These are phyloP conservation scores for Apis florea DNA, from an alignment of 1,140 invertebrate species.

Conservation along the genomic window DNA sequence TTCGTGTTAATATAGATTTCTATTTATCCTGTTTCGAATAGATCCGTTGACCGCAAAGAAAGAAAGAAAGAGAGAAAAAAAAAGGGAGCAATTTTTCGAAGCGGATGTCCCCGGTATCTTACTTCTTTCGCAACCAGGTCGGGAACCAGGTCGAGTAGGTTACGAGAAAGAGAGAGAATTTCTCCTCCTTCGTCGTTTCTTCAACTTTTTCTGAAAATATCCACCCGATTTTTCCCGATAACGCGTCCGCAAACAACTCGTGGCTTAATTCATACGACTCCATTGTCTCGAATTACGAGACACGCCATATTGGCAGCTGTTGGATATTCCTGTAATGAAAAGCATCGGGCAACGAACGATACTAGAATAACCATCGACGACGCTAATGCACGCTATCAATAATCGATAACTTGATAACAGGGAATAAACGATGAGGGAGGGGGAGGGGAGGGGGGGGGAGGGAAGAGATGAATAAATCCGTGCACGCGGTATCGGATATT, in stretches of 20 bases:
- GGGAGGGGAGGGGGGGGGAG: too few relatives aligned
- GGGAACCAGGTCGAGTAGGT: neutral
- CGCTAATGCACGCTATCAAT: constrained; percentile 3
- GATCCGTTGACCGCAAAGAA: neutral
- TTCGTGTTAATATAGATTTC: neutral
- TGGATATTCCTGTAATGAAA: constrained; percentile 9
- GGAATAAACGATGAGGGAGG: neutral
- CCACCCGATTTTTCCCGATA: neutral
- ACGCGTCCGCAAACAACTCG: neutral
- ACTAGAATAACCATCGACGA: constrained; percentile 1
- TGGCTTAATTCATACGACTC: neutral
- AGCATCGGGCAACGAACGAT: neutral
- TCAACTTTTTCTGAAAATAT: neutral
- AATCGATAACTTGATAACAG: constrained; percentile 28
- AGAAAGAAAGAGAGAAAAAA: neutral
- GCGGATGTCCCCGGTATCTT: neutral
- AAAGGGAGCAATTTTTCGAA: neutral
- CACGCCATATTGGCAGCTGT: neutral
- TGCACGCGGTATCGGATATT: neutral
- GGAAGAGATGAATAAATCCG: too few relatives aligned
- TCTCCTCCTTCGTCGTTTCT: neutral
- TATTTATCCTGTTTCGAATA: neutral
- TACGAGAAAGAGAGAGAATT: neutral
- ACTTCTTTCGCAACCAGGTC: neutral
- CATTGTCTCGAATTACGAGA: neutral